Base-by-base conservation (phyloP, 2,888 invertebrate genomes). In the Oxyteleia sp. region DNA sequence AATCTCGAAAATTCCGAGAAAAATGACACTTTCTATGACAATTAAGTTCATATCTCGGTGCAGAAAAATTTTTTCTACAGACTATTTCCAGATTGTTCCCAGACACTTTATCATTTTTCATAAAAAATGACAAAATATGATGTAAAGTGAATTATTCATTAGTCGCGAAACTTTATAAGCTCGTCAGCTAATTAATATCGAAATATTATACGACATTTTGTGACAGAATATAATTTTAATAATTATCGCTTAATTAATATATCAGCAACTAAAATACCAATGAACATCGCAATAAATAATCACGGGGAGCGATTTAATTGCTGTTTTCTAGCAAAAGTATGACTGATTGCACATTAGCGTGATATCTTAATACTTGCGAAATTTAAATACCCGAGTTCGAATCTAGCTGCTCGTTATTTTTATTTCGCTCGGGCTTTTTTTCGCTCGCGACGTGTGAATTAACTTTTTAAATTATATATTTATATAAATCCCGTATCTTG, bases 301-400 rank as follows among this genome's bases (percentile, higher is more conserved):
- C 29, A 11, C 41, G 51, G 32, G 13, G 10, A 51, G 16, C 16
- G 38, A 55, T 55, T 75, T 75, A 75, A 75, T 75, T 75, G 26
- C 55, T 16, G n/a, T 55, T 75, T 35, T 47, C 35, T 45, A 16
- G 55, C 45, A 35, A 64, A 55, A 47, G 45, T 55, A 61, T 55
- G 63, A 74, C 20, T 35, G 75, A 49, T 57, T 18, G 45, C 38
- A 53, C 64, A 75, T 66, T 57, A 57, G 57, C 13, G 45, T 49
- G 75, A 75, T 75, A 75, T 75, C 57, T 75, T 66, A 66, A 75
- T 75, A 45, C 41, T 57, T 66, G 29, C 41, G 38, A 47, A 66
- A 74, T 15, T 5, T 16, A 35, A 45, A 47, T 26, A 32, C 26
- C 11, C 45, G 32, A 43, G 63, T 32, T 51, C 38, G 61, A 32